Conservation (phyloP, 2,888 invertebrate genomes). For the Proisotoma minuta region DNA sequence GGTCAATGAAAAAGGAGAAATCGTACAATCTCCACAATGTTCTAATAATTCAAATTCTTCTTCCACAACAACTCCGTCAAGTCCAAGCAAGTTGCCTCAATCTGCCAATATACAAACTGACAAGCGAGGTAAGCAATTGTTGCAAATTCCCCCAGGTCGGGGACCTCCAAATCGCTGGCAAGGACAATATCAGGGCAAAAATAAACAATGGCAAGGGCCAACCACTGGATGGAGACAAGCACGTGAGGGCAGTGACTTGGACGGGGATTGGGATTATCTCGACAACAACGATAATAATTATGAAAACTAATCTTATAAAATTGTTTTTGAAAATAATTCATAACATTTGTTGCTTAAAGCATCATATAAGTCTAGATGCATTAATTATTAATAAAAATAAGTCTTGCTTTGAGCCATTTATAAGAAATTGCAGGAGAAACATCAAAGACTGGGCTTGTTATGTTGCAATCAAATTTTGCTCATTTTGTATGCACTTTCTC, state of each 20-base stretch:
- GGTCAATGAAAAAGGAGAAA: constrained; percentile 16
- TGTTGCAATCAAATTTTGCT: background rate
- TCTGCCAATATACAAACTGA: background rate
- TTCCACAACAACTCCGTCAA: background rate
- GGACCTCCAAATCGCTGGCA: background rate
- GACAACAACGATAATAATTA: background rate
- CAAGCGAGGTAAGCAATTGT: background rate
- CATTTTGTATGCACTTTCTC: background rate
- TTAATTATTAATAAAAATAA: too few relatives aligned
- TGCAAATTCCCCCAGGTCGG: background rate
- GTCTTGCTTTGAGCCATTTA: too few relatives aligned
- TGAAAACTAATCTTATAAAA: background rate
- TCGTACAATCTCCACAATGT: background rate
- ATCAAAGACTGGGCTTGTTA: constrained; percentile 1
- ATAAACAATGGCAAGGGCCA: constrained; percentile 23
- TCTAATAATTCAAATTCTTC: background rate
- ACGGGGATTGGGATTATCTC: constrained; percentile 29
- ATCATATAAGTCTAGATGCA: background rate
- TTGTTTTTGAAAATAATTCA: background rate
- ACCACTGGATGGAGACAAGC: background rate
- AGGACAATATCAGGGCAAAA: background rate
- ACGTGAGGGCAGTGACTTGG: background rate
- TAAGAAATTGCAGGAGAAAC: too few relatives aligned
- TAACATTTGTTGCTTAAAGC: background rate
- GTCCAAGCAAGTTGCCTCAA: background rate